Evolutionary conservation across 2,113 vertebrate genomes (phyloP), one percentile per base, ranked within the genome.

Genomic region (Xenopus borealis): DNA sequence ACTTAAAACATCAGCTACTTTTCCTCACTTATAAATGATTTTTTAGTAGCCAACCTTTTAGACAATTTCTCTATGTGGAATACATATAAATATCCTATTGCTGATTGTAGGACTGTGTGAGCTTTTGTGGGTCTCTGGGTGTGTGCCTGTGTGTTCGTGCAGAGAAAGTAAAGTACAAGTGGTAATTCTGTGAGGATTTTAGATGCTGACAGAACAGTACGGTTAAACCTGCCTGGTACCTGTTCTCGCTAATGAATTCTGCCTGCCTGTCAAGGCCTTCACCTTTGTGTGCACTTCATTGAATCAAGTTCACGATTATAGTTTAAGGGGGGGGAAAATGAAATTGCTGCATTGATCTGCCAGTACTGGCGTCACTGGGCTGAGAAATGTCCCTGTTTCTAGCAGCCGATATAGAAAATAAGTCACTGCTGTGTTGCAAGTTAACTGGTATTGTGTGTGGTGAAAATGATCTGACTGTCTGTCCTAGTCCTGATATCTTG

Each of bases 401-500:
- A 73, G 19, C 66, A 58, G 16, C 30, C 20, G 20, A 66, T 66
- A 66, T 66, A 73, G 14, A 40, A 40, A 40, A 27, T 13, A 23
- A 71, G 72, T 67, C 62, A 57, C 65, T 27, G 47, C 53, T 74
- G 47, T 19, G 63, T 10, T 16, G 6, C 16, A 18, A 7, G 64
- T 3, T 66, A 44, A 40, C 16, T 9, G 23, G 52, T 57, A 46
- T 45, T 67, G 63, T 59, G 40, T 40, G 5, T 20, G 45, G n/a
- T 57, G 23, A 9, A 44, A 23, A 6, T 27, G 27, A 69, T 57
- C 33, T 74, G 19, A 8, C 52, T 55, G 19, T 18, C 7, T 65
- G 50, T 16, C 10, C 40, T 58, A 64, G 52, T 40, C 50, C 19
- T 53, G 33, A 30, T 75, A 83, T 82, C 74, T 86, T 84, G 82